A percentile compares a stretch with the other conserved stretches of the same genome.
These are phyloP conservation scores for Ommatoiulus sabulosus DNA, from an alignment of 2,888 invertebrate genomes.

Conservation along the genomic window DNA sequence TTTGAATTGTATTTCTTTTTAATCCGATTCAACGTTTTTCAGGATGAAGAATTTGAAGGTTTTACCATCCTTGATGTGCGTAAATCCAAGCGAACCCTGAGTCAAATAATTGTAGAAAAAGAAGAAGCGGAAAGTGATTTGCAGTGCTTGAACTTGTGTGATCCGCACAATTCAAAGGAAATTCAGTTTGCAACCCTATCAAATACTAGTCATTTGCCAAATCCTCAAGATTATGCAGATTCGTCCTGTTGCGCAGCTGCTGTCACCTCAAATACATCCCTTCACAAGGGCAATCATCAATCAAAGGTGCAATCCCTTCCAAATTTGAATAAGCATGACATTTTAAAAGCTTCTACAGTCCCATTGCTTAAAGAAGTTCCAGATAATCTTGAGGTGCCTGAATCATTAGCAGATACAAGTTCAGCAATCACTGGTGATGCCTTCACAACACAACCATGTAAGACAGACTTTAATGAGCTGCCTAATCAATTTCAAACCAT, in stretches of 20 bases:
- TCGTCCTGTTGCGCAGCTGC: not conserved
- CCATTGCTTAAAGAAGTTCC: not conserved
- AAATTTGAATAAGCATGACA: conserved; percentile 55
- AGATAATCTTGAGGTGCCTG: not conserved
- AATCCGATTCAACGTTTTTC: not conserved
- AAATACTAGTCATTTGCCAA: conserved; percentile 32
- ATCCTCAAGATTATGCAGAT: not conserved
- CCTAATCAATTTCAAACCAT: not conserved
- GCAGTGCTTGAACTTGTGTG: not conserved
- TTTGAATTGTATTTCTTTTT: not conserved
- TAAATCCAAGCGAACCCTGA: conserved; percentile 33
- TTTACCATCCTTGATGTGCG: conserved; percentile 55
- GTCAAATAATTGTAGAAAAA: conserved; percentile 47
- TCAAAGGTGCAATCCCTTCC: conserved; percentile 53
- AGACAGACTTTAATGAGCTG: not conserved
- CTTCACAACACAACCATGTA: not conserved
- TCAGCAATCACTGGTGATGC: not conserved
- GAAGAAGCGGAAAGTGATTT: conserved; percentile 13
- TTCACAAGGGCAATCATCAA: conserved; percentile 49
- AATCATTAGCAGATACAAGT: not conserved
- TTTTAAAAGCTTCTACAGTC: conserved; percentile 14
- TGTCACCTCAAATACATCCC: not conserved
- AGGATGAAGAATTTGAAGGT: conserved; percentile 59
- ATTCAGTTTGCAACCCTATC: not conserved
- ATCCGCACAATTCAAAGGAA: not conserved